Percentiles rank a stretch among this genome's conserved stretches.
Evolutionary conservation across 2,888 invertebrate genomes (phyloP).

Genomic region (Leptopilina drosophilae): DNA sequence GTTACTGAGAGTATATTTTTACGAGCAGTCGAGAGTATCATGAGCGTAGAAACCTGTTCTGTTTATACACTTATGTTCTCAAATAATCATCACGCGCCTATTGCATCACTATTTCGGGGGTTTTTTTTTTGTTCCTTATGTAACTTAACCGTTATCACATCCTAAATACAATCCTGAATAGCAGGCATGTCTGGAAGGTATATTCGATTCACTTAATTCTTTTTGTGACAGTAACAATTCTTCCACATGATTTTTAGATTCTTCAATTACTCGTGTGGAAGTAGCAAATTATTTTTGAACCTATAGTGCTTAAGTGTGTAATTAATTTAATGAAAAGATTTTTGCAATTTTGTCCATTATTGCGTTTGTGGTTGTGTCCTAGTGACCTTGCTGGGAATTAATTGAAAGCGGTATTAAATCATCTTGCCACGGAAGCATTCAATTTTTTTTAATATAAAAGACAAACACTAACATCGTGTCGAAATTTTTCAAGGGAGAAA

Average conservation of each 20-base stretch:
- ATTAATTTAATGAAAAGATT: constrained; percentile 9
- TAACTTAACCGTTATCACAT: neutral
- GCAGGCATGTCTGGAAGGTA: no score
- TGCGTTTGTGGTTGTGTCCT: constrained; percentile 20
- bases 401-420: constrained; percentile 38
- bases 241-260: neutral
- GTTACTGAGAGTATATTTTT: constrained; percentile 16
- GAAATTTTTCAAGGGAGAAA: constrained; percentile 47
- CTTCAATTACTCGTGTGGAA: neutral
- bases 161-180: neutral
- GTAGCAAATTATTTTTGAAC: neutral
- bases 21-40: constrained; percentile 15
- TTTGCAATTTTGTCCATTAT: neutral
- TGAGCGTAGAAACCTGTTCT: constrained; percentile 29
- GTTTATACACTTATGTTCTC: neutral
- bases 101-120: constrained; percentile 29
- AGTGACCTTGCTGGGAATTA: constrained; percentile 46
- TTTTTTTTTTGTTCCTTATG: neutral
- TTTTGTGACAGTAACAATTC: neutral
- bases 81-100: neutral
- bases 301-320: neutral
- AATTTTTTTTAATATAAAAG: constrained; percentile 34
- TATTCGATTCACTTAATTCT: no score
- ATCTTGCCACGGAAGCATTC: constrained; percentile 26
- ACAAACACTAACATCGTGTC: constrained; percentile 44